Evolutionary conservation across 2,113 vertebrate species (phyloP), one percentile per base, ranked within the genome.

Genomic region (Indicator indicator): DNA sequence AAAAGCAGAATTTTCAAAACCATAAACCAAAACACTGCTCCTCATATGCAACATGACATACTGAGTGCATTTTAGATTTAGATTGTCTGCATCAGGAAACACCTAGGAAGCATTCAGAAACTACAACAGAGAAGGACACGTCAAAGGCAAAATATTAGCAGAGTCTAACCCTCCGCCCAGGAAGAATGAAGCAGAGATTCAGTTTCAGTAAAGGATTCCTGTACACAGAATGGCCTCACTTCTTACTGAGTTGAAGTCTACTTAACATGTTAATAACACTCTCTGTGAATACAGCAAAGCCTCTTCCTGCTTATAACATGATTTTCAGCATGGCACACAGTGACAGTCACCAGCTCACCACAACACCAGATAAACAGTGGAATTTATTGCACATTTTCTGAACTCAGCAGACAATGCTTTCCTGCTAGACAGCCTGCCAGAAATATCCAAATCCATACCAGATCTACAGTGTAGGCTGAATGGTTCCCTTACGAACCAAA

Each of bases 341-440:
- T 64, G 71, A 73, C 67, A 67, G 72, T 69, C 64, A 40, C 75
- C 46, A 48, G 58, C 40, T 77, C 64, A 74, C 62, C 60, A 46
- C 33, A 86, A 63, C 42, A n/a, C 52, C 40, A 86, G 68, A 67
- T 5, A 28, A 92, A 36, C 55, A 30, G 40, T 46, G 68, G 79
- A 64, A 82, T 89, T 90, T 74, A 36, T 46, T n/a, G 64, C n/a
- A 60, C 17, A 23, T 93, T 86, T 94, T 82, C 81, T 65, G n/a
- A 86, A n/a, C 71, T 84, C 32, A 77, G n/a, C 46, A 89, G 26
- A 83, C 72, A 83, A 85, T 18, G 28, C 24, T 80, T 65, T 86
- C 50, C 60, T 73, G 48, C 59, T 90, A 72, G 77, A 74, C 77
- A 83, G 20, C 48, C 64, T 80, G 52, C 72, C 76, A 52, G 28